These are phyloP conservation scores for Eupithecia subumbrata DNA, from an alignment of 2,888 invertebrate genomes.

Conservation along the genomic window DNA sequence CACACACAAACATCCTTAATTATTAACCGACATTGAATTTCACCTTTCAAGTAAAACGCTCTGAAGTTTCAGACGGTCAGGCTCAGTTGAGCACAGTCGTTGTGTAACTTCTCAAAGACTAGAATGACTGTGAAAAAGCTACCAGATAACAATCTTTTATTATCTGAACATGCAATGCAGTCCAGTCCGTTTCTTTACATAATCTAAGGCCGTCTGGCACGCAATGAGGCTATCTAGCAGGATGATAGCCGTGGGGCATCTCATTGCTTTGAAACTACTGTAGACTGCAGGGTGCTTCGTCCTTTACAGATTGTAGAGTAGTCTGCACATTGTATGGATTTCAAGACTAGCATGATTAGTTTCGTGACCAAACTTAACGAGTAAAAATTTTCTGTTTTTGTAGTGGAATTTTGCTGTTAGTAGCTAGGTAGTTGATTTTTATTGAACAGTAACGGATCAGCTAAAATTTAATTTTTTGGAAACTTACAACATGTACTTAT, in stretches of 20 bases:
- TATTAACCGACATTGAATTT: neutral
- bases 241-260: conserved; percentile 40
- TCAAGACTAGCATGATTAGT: neutral
- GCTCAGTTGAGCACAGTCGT: neutral
- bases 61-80: neutral
- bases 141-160: conserved; percentile 11
- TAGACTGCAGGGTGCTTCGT: conserved; percentile 26
- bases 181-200: conserved; percentile 21
- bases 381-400: neutral
- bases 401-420: no score
- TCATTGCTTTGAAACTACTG: conserved; percentile 43
- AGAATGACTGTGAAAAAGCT: conserved; percentile 1
- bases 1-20: neutral
- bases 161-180: conserved; percentile 17
- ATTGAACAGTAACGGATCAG: no score
- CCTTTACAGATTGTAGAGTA: conserved; percentile 42
- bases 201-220: conserved; percentile 16
- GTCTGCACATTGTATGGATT: conserved; percentile 27
- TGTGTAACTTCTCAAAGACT: neutral
- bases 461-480: no score
- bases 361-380: neutral
- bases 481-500: no score
- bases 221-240: conserved; percentile 29
- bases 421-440: no score
- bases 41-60: neutral